Evolutionary conservation across 2,888 invertebrate genomes (phyloP).

Genomic region (Escarpia spicata): DNA sequence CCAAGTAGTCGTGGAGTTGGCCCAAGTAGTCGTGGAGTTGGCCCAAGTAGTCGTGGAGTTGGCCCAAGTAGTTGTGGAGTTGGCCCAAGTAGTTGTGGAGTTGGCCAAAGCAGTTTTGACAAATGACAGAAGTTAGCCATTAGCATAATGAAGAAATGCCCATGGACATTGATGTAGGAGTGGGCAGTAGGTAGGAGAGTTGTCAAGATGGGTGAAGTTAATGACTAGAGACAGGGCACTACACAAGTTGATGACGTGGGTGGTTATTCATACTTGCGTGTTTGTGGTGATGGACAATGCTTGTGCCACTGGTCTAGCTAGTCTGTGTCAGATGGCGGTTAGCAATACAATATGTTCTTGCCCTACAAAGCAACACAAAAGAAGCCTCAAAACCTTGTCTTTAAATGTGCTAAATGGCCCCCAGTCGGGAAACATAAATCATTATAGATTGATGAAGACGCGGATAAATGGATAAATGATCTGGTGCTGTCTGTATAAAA

Average conservation of each 20-base stretch:
- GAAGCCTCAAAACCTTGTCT: not conserved
- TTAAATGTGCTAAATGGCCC: not conserved
- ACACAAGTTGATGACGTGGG: not conserved
- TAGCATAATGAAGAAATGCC: not conserved
- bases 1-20: too few relatives aligned
- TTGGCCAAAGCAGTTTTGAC: not conserved
- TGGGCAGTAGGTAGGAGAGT: not conserved
- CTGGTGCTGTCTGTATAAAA: not conserved
- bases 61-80: too few relatives aligned
- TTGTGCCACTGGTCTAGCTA: not conserved
- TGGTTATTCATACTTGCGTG: not conserved
- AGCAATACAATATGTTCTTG: not conserved
- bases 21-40: too few relatives aligned
- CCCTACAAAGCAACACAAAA: not conserved
- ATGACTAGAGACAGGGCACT: not conserved
- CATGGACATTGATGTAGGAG: not conserved
- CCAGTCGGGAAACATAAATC: not conserved
- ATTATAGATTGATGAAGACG: not conserved
- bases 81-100: too few relatives aligned
- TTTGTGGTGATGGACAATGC: not conserved
- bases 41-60: too few relatives aligned
- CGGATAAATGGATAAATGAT: not conserved
- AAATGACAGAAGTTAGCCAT: not conserved
- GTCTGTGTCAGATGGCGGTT: not conserved
- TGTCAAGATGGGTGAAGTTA: not conserved